Conservation (phyloP, 2,888 invertebrate species). For the Drosophila pseudotakahashii region DNA sequence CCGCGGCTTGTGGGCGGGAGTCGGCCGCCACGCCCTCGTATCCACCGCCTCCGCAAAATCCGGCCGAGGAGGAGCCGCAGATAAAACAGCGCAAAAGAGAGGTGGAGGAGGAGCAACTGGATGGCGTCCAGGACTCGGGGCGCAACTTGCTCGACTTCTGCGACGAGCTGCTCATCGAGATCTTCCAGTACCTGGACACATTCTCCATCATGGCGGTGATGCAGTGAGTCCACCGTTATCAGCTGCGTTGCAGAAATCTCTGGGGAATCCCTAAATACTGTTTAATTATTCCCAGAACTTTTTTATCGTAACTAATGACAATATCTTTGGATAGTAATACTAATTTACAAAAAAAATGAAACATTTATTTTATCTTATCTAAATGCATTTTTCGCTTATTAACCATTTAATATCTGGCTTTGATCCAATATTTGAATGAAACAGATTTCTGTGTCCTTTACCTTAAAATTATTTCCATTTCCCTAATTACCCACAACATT, state of each 20-base stretch:
- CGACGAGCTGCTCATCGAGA: conserved; percentile 83
- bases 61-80: conserved; percentile 46
- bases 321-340: too few relatives aligned
- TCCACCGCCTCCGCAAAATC: neutral
- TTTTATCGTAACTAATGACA: too few relatives aligned
- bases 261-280: too few relatives aligned
- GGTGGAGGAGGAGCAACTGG: conserved; percentile 2
- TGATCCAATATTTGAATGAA: too few relatives aligned
- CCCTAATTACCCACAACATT: neutral
- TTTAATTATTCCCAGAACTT: too few relatives aligned
- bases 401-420: neutral
- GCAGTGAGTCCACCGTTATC: conserved; percentile 68
- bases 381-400: too few relatives aligned
- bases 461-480: too few relatives aligned
- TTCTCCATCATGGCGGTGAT: conserved; percentile 78
- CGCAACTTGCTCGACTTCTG: conserved; percentile 75
- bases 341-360: too few relatives aligned
- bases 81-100: conserved; percentile 67
- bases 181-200: conserved; percentile 82
- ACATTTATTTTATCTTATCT: too few relatives aligned
- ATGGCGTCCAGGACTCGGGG: conserved; percentile 1
- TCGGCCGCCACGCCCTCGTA: conserved; percentile 30
- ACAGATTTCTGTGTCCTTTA: neutral
- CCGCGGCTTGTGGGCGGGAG: conserved; percentile 47
- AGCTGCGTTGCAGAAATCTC: neutral